phyloP scores from a whole-genome alignment of 2,113 vertebrate species.

The Equus quagga region DNA sequence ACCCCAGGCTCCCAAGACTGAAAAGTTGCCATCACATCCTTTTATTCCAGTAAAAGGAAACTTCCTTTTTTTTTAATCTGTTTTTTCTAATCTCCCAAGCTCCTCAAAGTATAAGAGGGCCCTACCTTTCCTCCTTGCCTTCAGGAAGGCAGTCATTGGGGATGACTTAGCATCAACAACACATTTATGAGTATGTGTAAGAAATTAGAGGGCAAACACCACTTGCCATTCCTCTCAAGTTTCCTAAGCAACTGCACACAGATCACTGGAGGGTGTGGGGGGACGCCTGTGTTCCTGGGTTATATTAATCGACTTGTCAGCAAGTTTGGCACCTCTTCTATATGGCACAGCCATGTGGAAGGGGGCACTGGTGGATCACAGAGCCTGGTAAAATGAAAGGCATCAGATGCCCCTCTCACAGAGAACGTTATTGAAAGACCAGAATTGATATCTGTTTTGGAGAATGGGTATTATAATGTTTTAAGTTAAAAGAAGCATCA shows the following conservation, averaged over 20 bases:
- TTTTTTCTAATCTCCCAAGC: neutral
- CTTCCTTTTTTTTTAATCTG: neutral
- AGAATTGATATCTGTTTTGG: constrained; percentile 14
- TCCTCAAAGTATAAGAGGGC: constrained; percentile 38
- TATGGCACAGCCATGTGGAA: neutral
- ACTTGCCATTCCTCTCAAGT: constrained; percentile 60
- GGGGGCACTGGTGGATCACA: neutral
- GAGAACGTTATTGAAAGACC: neutral
- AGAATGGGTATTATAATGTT: neutral
- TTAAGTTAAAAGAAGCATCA: neutral
- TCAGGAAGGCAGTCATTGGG: constrained; percentile 75
- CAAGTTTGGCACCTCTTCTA: neutral
- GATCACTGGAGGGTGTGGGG: neutral
- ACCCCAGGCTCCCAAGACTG: neutral
- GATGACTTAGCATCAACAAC: constrained; percentile 69
- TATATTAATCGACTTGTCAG: neutral
- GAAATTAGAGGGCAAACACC: constrained; percentile 71
- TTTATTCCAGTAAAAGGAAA: constrained; percentile 56
- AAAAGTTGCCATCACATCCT: constrained; percentile 37
- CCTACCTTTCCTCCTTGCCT: constrained; percentile 64
- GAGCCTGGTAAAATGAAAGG: neutral
- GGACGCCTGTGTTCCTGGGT: neutral
- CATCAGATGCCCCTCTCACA: neutral
- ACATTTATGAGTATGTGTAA: constrained; percentile 70
- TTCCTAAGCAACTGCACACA: constrained; percentile 64